phyloP scores from a whole-genome alignment of 1,140 invertebrate genomes.

The Phthorimaea operculella region DNA sequence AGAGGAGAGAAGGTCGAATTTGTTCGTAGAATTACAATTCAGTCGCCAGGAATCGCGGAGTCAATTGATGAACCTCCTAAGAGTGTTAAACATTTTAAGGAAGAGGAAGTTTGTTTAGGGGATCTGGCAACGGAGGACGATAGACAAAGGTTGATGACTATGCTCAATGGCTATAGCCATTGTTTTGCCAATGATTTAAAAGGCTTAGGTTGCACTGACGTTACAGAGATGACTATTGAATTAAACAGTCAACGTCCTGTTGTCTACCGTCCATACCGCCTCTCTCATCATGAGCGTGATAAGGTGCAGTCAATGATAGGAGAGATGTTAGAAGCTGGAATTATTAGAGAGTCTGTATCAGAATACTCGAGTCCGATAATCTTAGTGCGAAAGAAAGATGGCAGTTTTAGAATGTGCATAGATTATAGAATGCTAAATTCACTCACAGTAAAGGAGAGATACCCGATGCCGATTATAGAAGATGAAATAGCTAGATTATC shows the following conservation, averaged over 20 bases:
- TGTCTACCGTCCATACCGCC: slow-evolving; percentile 5
- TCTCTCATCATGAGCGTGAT: slow-evolving; percentile 4
- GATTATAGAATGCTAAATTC: slow-evolving; percentile 5
- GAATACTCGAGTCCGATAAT: slow-evolving; percentile 3
- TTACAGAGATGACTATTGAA: slow-evolving; percentile 2
- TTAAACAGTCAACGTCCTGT: slow-evolving; percentile 3
- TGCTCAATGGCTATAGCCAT: background rate
- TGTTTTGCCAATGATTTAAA: slow-evolving; percentile 2
- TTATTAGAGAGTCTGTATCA: slow-evolving; percentile 2
- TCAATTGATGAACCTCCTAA: no score
- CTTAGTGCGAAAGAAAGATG: slow-evolving; percentile 3
- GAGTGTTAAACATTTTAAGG: background rate
- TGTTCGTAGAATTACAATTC: background rate
- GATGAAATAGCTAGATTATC: slow-evolving; percentile 2
- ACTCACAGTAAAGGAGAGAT: slow-evolving; percentile 3
- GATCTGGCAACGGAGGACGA: background rate
- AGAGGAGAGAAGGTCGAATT: slow-evolving; percentile 3
- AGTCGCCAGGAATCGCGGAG: background rate
- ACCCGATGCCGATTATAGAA: slow-evolving; percentile 7
- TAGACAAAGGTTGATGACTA: slow-evolving; percentile 1
- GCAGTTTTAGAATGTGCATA: slow-evolving; percentile 3
- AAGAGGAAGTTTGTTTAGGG: background rate
- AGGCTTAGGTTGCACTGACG: background rate
- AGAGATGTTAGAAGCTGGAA: background rate
- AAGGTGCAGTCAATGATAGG: slow-evolving; percentile 1